Evolutionary conservation across 2,888 invertebrate genomes (phyloP), one percentile per base, ranked within the genome.

Genomic region (Meloe dianella): DNA sequence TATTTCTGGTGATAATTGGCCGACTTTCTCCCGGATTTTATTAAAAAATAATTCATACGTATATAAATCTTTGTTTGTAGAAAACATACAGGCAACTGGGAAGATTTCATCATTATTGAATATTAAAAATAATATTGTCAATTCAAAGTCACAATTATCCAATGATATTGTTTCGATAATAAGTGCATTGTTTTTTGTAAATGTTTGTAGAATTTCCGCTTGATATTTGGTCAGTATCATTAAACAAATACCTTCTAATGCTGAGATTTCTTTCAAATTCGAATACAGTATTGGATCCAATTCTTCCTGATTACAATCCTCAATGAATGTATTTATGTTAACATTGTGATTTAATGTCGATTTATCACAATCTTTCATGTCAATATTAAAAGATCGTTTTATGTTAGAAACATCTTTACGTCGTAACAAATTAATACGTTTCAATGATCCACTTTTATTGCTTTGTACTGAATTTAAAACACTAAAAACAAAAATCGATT

Each of bases 11-110:
- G n/a, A n/a, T 14, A 68, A 14, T 12, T 14, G 20, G 1, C 66
- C 66, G 7, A 68, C 22, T 14, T 29, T 24, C 24, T 66, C 64
- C 10, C 29, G 27, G 22, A 68, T 68, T 61, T 68, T 65, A 12
- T 22, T 58, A n/a, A 68, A 68, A 56, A 68, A 66, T 14, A 66
- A 54, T 29, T 63, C 51, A 14, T 60, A 66, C 30, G 27, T 58
- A 12, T 14, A n/a, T 14, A 27, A 24, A 54, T 63, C 20, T 14
- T 27, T 51, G 17, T 61, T 61, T 22, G 60, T 64, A 10, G 54
- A 63, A 51, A 68, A 66, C 68, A 68, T 66, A 27, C 66, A 68
- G 38, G 68, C 66, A 0, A 41, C 68, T 4, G 68, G 68, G 32
- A 61, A 66, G 38, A 58, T 61, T 32, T 64, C 66, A n/a, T 63